These are phyloP conservation scores for Ammodytes marinus DNA, from an alignment of 2,113 vertebrate species.

Conservation along the genomic window DNA sequence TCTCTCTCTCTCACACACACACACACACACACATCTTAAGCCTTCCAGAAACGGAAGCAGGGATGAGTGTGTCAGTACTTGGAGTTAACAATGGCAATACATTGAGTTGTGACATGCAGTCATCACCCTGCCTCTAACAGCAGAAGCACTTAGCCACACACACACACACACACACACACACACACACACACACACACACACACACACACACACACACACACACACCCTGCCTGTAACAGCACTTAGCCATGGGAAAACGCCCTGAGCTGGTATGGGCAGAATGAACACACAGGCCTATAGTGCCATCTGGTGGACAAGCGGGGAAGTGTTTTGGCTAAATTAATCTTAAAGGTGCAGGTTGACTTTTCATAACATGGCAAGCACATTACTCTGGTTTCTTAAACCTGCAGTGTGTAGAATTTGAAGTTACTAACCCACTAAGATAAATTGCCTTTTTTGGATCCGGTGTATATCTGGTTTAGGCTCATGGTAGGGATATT, in stretches of 20 bases:
- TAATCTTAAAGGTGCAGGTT: not conserved
- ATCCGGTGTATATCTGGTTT: no score
- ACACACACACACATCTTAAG: slow-evolving; percentile 16
- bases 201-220: no score
- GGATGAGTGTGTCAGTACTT: not conserved
- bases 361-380: not conserved
- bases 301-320: slow-evolving; percentile 63
- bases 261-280: slow-evolving; percentile 8
- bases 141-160: slow-evolving; percentile 60
- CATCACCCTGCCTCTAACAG: slow-evolving; percentile 71
- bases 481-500: no score
- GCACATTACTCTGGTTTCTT: no score
- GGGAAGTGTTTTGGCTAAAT: not conserved
- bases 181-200: no score
- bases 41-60: slow-evolving; percentile 14
- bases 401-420: no score
- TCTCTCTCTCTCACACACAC: no score
- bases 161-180: no score
- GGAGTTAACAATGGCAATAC: slow-evolving; percentile 4
- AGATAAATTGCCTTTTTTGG: no score
- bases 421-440: no score
- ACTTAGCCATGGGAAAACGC: slow-evolving; percentile 49
- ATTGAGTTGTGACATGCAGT: slow-evolving; percentile 17
- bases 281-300: slow-evolving; percentile 14
- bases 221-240: not conserved